Percentiles rank a stretch among this genome's conserved stretches.
Conservation (phyloP, 1,140 invertebrate species). For the Triops longicaudatus region DNA sequence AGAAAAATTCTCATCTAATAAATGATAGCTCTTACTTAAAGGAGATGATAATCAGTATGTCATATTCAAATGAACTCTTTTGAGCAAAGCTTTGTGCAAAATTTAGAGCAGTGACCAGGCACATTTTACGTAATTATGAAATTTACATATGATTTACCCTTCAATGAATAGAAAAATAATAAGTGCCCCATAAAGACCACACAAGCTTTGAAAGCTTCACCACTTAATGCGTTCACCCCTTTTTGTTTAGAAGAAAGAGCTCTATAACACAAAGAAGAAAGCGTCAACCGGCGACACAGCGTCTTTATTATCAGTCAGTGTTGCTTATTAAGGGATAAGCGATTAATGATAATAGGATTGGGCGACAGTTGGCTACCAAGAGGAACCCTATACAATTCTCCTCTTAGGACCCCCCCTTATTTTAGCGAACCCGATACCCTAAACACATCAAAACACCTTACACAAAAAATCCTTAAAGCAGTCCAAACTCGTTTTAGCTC, state of each 20-base stretch:
- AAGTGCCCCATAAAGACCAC: neutral
- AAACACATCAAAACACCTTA: neutral
- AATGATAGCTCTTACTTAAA: too few relatives aligned
- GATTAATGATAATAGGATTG: conserved; percentile 5
- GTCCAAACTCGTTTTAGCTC: too few relatives aligned
- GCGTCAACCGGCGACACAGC: neutral
- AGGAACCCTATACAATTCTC: neutral
- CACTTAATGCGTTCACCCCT: neutral
- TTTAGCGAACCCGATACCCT: neutral
- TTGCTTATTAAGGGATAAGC: conserved; percentile 3
- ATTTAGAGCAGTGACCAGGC: neutral
- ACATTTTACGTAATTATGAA: neutral
- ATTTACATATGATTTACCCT: neutral
- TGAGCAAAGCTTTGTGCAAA: too few relatives aligned
- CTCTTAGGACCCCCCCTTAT: neutral
- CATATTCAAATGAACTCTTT: neutral
- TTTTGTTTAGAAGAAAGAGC: neutral
- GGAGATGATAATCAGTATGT: neutral
- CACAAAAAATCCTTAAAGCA: too few relatives aligned
- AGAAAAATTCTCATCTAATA: neutral
- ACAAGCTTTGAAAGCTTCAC: neutral
- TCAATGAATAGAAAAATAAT: too few relatives aligned
- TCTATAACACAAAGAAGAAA: neutral
- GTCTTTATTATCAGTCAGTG: neutral
- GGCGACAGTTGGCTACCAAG: conserved; percentile 4